Conservation (phyloP, 2,797 vertebrate species). For the Scarus forsteni region DNA sequence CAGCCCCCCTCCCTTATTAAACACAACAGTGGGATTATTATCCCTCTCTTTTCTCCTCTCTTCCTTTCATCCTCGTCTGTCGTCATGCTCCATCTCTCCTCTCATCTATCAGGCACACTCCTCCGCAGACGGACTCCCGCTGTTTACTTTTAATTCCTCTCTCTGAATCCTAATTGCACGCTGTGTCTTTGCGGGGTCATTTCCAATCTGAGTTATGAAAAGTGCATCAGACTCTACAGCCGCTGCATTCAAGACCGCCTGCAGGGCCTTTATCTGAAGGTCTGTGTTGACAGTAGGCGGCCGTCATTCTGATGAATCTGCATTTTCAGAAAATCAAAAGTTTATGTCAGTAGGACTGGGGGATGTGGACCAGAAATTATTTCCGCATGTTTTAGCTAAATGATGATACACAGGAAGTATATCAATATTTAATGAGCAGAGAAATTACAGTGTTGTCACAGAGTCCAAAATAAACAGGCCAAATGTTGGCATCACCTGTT, state of each 20-base stretch:
- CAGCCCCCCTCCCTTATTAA: conserved; percentile 31
- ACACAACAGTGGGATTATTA: conserved; percentile 56
- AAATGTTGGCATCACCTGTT: too few relatives aligned
- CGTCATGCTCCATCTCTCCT: conserved; percentile 67
- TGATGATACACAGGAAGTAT: too few relatives aligned
- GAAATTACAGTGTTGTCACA: too few relatives aligned
- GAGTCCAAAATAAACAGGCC: too few relatives aligned
- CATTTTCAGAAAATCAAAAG: conserved; percentile 8
- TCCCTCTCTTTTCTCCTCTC: conserved; percentile 40
- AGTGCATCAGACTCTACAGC: conserved; percentile 34
- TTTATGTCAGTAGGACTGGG: too few relatives aligned
- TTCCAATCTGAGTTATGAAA: conserved; percentile 64
- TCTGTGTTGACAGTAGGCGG: conserved; percentile 16
- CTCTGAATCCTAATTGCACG: conserved; percentile 66
- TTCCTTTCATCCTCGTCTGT: conserved; percentile 53
- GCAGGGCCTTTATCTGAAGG: conserved; percentile 7
- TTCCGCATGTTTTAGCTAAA: too few relatives aligned
- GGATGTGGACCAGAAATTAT: too few relatives aligned
- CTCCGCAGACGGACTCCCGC: conserved; percentile 51
- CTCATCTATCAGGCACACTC: conserved; percentile 69
- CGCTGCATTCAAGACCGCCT: neutral
- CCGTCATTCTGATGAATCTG: conserved; percentile 42
- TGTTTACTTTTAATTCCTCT: conserved; percentile 75
- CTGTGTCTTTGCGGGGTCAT: conserved; percentile 57
- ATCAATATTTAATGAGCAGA: too few relatives aligned